phyloP scores from a whole-genome alignment of 2,113 vertebrate genomes.

The Meleagris gallopavo region DNA sequence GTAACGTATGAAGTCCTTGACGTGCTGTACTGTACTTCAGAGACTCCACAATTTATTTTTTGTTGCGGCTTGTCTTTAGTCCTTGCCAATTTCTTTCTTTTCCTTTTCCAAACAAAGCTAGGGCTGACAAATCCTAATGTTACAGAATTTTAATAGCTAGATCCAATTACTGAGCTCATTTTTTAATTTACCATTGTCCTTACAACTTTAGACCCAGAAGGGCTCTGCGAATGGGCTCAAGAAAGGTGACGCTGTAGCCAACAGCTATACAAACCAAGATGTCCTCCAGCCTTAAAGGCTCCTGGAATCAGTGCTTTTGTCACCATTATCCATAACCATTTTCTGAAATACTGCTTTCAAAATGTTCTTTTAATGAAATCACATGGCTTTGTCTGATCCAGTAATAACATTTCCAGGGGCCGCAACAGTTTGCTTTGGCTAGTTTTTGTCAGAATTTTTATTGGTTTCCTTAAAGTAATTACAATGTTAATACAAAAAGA shows the following conservation, averaged over 20 bases:
- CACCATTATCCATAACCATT: not conserved
- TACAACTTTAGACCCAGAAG: not conserved
- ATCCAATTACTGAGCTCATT: not conserved
- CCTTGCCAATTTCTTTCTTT: slow-evolving; percentile 38
- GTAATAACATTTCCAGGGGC: slow-evolving; percentile 35
- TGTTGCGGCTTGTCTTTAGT: not conserved
- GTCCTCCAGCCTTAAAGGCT: not conserved
- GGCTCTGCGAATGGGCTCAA: not conserved
- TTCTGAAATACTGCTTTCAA: not conserved
- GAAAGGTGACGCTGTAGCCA: not conserved
- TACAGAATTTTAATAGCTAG: slow-evolving; percentile 36
- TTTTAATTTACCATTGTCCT: not conserved
- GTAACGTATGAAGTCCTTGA: slow-evolving; percentile 23
- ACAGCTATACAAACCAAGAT: not conserved
- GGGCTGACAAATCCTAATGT: not conserved
- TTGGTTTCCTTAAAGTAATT: slow-evolving; percentile 6
- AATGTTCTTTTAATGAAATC: not conserved
- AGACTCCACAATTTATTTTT: not conserved
- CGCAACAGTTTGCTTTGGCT: not conserved
- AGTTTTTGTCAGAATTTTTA: not conserved
- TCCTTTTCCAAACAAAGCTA: slow-evolving; percentile 47
- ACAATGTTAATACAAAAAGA: not conserved
- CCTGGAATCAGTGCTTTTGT: not conserved
- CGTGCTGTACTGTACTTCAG: slow-evolving; percentile 25
- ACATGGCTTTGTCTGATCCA: slow-evolving; percentile 9